Conservation (phyloP, 2,113 vertebrate species). For the Forbesichthys agassizii region DNA sequence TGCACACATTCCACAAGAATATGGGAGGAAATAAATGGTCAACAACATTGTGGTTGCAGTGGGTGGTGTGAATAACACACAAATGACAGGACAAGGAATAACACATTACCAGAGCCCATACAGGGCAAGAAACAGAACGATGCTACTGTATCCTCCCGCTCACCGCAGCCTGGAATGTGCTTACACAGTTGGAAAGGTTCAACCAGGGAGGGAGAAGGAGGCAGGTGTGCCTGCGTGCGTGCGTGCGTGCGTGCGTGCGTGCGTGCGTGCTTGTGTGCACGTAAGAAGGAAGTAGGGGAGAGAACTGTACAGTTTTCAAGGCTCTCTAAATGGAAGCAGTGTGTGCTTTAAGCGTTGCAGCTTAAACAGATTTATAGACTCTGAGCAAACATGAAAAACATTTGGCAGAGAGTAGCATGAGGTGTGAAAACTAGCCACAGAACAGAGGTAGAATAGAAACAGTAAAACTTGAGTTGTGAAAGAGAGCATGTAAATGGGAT, state of each 20-base stretch:
- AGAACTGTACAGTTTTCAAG: not conserved
- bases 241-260: slow-evolving; percentile 4
- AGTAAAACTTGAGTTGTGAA: not conserved
- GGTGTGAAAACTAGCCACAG: slow-evolving; percentile 14
- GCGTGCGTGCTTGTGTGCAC: slow-evolving; percentile 22
- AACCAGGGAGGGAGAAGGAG: slow-evolving; percentile 44
- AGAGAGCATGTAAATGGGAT: not conserved
- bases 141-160: slow-evolving; percentile 51
- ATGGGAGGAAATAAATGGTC: too few relatives aligned
- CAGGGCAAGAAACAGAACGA: slow-evolving; percentile 47
- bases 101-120: too few relatives aligned
- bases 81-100: too few relatives aligned
- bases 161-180: slow-evolving; percentile 71
- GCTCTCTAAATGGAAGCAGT: not conserved
- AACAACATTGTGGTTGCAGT: not conserved
- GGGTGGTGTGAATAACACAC: not conserved
- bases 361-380: slow-evolving; percentile 2
- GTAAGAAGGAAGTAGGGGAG: not conserved
- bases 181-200: slow-evolving; percentile 69
- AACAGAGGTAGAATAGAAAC: slow-evolving; percentile 10
- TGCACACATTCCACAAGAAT: too few relatives aligned
- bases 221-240: slow-evolving; percentile 34
- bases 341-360: not conserved
- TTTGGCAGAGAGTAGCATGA: not conserved
- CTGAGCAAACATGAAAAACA: slow-evolving; percentile 11